phyloP scores from a whole-genome alignment of 2,113 vertebrate genomes.

The Chauna torquata region DNA sequence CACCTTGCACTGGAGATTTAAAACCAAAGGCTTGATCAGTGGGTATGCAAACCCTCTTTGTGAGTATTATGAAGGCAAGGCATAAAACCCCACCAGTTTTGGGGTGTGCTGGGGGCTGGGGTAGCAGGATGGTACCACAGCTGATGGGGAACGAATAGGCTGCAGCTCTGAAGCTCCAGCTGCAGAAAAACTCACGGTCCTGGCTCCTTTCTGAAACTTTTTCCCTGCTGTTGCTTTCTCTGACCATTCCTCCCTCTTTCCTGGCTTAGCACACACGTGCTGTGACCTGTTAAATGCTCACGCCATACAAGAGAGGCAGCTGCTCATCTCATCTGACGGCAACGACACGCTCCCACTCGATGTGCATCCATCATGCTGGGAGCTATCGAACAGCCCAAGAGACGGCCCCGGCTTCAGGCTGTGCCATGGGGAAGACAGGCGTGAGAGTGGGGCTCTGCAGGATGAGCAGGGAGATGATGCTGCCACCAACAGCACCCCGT shows the following conservation, averaged over 20 bases:
- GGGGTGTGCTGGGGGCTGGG: background rate
- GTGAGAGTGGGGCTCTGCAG: background rate
- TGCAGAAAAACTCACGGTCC: background rate
- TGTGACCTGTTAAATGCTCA: background rate
- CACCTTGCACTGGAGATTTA: background rate
- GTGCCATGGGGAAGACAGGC: background rate
- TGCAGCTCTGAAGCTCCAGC: background rate
- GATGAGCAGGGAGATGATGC: background rate
- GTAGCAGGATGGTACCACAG: background rate
- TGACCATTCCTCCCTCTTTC: background rate
- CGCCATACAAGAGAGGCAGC: background rate
- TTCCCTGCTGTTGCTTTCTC: background rate
- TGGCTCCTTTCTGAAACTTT: background rate
- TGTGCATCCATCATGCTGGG: background rate
- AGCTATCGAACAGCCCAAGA: background rate
- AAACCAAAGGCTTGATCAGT: background rate
- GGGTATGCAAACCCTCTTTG: background rate
- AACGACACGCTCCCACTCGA: background rate
- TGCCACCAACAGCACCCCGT: rapidly evolving
- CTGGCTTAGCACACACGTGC: rapidly evolving
- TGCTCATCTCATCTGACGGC: background rate
- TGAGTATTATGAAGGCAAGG: background rate
- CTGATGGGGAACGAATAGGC: background rate
- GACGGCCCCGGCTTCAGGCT: background rate
- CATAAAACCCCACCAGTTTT: background rate